These are phyloP conservation scores for Cladopsammia gracilis DNA, from an alignment of 64 coral and sea anemone genomes.

Conservation along the genomic window DNA sequence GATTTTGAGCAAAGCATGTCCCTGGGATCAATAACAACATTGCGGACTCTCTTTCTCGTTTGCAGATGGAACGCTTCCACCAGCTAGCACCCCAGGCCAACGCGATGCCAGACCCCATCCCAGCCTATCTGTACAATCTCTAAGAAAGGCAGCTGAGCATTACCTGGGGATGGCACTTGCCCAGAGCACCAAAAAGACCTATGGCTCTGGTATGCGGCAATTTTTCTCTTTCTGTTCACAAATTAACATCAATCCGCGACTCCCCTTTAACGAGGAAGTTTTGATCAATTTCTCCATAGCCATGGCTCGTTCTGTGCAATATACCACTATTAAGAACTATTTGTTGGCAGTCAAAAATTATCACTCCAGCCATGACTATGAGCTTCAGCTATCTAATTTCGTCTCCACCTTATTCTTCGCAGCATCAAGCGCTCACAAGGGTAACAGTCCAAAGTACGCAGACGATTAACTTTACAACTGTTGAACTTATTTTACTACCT, in stretches of 20 bases:
- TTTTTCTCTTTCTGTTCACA: neutral
- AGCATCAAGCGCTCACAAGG: neutral
- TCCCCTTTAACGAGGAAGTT: neutral
- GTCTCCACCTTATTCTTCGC: neutral
- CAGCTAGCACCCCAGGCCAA: neutral
- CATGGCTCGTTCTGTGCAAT: neutral
- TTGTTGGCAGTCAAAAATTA: neutral
- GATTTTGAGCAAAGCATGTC: neutral
- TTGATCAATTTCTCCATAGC: neutral
- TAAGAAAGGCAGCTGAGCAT: neutral
- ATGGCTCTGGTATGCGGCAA: neutral
- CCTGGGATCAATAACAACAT: neutral
- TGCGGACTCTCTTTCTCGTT: neutral
- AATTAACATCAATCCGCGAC: neutral
- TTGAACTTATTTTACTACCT: too few species aligned
- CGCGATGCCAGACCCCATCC: neutral
- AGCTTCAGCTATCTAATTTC: neutral
- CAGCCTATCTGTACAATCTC: neutral
- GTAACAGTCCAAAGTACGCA: neutral
- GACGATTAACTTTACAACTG: too few species aligned
- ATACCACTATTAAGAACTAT: neutral
- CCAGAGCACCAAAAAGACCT: neutral
- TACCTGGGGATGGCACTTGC: neutral
- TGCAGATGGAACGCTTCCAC: neutral
- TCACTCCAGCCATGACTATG: neutral